A percentile compares a stretch with the other conserved stretches of the same genome.
Conservation (phyloP, 2,797 vertebrate genomes). For the Malurus leucopterus region DNA sequence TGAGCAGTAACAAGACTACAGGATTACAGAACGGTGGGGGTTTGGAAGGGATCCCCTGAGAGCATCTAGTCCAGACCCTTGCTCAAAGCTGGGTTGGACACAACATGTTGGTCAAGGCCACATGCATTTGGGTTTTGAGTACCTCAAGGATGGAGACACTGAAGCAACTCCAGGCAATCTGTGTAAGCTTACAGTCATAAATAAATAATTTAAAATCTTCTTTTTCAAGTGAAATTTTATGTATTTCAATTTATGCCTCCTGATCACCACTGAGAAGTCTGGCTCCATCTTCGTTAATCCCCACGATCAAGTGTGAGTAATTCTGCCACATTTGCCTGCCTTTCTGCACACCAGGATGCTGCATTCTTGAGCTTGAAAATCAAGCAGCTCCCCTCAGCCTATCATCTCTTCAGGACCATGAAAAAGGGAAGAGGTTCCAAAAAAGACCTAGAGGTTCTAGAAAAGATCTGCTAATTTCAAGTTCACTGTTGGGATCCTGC, state of each 20-base stretch:
- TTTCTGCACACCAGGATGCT: not conserved
- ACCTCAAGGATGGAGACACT: not conserved
- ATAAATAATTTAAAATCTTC: not conserved
- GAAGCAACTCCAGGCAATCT: not conserved
- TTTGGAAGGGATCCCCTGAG: not conserved
- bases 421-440: not conserved
- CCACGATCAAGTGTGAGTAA: not conserved
- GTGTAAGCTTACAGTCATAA: not conserved
- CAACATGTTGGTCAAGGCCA: not conserved
- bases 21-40: not conserved
- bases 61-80: not conserved
- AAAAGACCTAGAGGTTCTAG: not conserved
- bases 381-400: not conserved
- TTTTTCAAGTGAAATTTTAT: not conserved
- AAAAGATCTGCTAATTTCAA: not conserved
- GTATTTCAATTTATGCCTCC: not conserved
- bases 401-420: not conserved
- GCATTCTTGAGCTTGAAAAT: not conserved
- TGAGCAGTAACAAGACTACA: not conserved
- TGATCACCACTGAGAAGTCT: not conserved
- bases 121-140: not conserved
- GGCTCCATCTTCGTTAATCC: not conserved
- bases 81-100: not conserved
- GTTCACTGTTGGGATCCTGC: accelerated
- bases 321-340: not conserved